Evolutionary conservation across 1,140 invertebrate species (phyloP), one percentile per base, ranked within the genome.

Genomic region (Ceratina australensis): DNA sequence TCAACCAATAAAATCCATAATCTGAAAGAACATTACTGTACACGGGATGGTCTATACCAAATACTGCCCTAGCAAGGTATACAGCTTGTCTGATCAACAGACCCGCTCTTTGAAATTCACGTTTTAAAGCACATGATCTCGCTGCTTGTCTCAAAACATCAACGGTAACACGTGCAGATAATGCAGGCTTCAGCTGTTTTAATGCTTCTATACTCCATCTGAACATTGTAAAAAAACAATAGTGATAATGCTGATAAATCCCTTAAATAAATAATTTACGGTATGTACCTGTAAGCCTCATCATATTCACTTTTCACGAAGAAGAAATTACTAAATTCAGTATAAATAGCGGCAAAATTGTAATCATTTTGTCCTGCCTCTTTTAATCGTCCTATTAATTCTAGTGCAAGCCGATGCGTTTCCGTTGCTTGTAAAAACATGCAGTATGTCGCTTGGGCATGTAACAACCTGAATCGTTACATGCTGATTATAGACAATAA

Each of bases 1-100:
- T 98, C 52, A 98, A 93, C 83, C 98, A 93, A 89, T 97, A 98
- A 93, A 97, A 98, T 65, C 96, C 97, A 90, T 97, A 98, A 92
- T 98, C 97, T 69, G 97, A 93, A 50, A 98, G 92, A 33, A 96
- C 94, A 89, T 97, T 96, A 47, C 97, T 95, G 88, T 96, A 96
- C 82, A 95, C 95, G 33, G 96, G 96, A 93, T 98, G 96, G 61
- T 94, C 88, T 1, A 91, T 88, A 4, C 95, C 95, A 92, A 96
- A 96, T 50, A 94, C 87, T 91, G 95, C 94, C 75, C 94, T 94
- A 1, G 97, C 95, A 74, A 95, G 93, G 77, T 94, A 93, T 24
- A 97, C 94, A 13, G 97, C 97, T 92, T 97, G 95, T 82, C 95
- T 94, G 79, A 98, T 96, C 22, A 98, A 91, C 47, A 97, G 89